Evolutionary conservation across 2,797 vertebrate genomes (phyloP), one percentile per base, ranked within the genome.

Genomic region (Aratinga solstitialis): DNA sequence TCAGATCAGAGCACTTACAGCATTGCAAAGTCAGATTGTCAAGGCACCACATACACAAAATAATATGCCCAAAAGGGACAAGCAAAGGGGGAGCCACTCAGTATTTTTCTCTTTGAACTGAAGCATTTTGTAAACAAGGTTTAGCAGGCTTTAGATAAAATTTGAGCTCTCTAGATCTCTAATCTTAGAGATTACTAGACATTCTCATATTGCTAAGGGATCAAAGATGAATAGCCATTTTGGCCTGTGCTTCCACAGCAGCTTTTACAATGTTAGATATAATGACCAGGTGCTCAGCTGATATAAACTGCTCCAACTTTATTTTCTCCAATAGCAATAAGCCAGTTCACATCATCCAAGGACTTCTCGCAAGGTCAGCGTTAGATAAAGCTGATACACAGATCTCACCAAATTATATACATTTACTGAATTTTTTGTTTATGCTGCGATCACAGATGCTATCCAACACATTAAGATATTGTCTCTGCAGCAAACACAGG

Each of bases 271-370:
- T 42, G 6, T 69, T 84, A 90, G 56, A 32, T 54, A 7, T 71
- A 97, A 94, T 81, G 90, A 89, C 65, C 77, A 94, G 77, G 88
- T 93, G 68, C 78, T 92, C 86, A 87, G 86, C 63, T 77, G 82
- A 21, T 75, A 62, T 83, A 75, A 96, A 83, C 88, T 78, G 48
- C 87, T 78, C 75, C 63, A 73, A 72, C 69, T 95, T 94, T 79
- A 87, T 94, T 90, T 82, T 84, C 77, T 77, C 48, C 10, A 3
- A 30, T 42, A 74, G 50, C 63, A 59, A 4, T 47, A 83, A 88
- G 77, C 8, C 65, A 80, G 72, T 68, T 92, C 78, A 66, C n/a
- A 80, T 27, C 12, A 83, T 18, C 45, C 86, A 89, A 95, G 85
- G 76, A 84, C 89, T 94, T 63, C 36, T 48, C 3, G 4, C 74